Conservation (phyloP, 2,113 vertebrate genomes). For the Mesoclemmys tuberculata region DNA sequence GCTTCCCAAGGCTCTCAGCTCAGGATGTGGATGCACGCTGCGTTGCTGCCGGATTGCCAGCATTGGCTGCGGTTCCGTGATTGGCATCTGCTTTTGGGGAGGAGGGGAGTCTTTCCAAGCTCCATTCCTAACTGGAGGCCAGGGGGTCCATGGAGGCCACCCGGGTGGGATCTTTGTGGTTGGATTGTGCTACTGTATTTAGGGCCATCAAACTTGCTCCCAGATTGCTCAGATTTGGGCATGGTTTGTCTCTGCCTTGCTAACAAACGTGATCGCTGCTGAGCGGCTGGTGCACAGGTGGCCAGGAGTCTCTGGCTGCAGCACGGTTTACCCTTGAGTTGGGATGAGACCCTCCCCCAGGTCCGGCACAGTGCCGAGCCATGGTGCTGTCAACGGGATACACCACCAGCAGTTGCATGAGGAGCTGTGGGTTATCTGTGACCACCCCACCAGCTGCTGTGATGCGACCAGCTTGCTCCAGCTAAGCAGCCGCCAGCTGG, state of each 20-base stretch:
- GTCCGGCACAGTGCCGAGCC: neutral
- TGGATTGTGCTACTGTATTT: neutral
- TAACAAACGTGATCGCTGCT: neutral
- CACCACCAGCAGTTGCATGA: neutral
- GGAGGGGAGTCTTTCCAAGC: neutral
- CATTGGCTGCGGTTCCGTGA: neutral
- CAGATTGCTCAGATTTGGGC: neutral
- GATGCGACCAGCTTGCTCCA: neutral
- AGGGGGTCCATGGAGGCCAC: neutral
- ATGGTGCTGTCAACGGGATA: neutral
- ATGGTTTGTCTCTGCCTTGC: neutral
- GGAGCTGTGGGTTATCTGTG: neutral
- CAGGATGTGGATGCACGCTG: neutral
- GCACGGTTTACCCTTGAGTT: neutral
- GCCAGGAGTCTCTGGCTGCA: neutral
- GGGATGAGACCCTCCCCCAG: neutral
- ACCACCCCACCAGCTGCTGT: neutral
- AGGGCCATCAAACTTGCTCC: neutral
- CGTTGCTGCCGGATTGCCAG: rapidly evolving
- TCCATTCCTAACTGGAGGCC: rapidly evolving
- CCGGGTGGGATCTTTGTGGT: neutral
- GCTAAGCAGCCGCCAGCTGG: neutral
- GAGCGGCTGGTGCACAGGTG: neutral
- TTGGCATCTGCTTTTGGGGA: neutral
- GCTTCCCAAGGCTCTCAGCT: neutral